phyloP scores from a whole-genome alignment of 2,888 invertebrate species.

The Antitype chi region DNA sequence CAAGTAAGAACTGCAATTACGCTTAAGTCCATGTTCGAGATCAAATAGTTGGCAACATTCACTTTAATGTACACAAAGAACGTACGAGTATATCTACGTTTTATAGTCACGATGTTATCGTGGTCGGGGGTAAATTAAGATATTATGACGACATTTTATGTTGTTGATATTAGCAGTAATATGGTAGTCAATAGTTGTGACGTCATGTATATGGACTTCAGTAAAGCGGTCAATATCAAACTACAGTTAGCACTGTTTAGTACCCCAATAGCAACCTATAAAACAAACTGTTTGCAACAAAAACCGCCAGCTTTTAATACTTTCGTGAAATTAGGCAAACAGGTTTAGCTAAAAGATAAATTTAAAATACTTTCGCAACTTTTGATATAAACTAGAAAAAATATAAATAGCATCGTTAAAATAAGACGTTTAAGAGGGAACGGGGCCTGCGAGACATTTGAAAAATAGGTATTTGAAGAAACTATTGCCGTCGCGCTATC shows the following conservation, averaged over 20 bases:
- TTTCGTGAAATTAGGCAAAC: background rate
- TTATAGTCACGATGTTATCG: background rate
- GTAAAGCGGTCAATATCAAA: background rate
- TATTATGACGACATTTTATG: background rate
- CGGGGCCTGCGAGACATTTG: no score
- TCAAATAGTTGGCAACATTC: slow-evolving; percentile 14
- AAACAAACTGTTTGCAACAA: background rate
- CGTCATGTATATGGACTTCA: background rate
- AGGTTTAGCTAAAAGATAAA: background rate
- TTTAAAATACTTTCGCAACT: no score
- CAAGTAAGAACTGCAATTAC: slow-evolving; percentile 1
- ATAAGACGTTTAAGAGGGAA: background rate
- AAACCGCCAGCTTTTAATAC: background rate
- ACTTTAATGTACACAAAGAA: background rate
- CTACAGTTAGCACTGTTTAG: background rate
- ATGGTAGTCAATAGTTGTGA: background rate
- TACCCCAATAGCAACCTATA: background rate
- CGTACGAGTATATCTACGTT: no score
- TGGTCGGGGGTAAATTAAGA: background rate
- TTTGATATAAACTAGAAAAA: background rate
- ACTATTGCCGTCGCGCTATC: no score
- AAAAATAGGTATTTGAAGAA: no score
- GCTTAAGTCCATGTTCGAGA: background rate
- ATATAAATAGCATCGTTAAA: background rate
- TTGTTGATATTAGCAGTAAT: background rate